phyloP scores from a whole-genome alignment of 2,113 vertebrate genomes.

The Neomonachus schauinslandi region DNA sequence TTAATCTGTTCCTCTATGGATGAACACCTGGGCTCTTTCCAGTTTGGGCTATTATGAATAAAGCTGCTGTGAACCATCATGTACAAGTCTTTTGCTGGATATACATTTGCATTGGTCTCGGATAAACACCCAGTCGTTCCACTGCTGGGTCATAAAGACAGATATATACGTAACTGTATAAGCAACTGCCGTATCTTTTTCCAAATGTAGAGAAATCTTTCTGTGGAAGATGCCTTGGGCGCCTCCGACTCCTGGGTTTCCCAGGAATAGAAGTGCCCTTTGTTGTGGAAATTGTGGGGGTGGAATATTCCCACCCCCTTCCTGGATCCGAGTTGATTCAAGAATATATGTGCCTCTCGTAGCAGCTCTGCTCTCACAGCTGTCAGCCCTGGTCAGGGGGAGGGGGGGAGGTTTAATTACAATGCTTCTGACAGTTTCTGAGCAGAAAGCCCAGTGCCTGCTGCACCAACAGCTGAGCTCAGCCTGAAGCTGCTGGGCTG shows the following conservation, averaged over 20 bases:
- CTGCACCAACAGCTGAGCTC: conserved; percentile 83
- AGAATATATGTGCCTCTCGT: conserved; percentile 42
- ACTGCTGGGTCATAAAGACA: neutral
- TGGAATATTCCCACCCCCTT: conserved; percentile 62
- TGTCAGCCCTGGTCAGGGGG: conserved; percentile 76
- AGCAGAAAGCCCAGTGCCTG: conserved; percentile 73
- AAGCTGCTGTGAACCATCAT: neutral
- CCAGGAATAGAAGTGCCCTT: conserved; percentile 63
- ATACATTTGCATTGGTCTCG: conserved; percentile 6
- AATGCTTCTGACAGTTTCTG: conserved; percentile 78
- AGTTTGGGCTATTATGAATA: neutral
- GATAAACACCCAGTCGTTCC: neutral
- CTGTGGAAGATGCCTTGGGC: conserved; percentile 34
- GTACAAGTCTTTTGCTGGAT: neutral
- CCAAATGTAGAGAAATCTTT: conserved; percentile 25
- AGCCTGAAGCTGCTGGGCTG: conserved; percentile 70
- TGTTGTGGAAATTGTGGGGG: conserved; percentile 67
- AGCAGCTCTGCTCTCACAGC: conserved; percentile 73
- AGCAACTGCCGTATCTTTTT: conserved; percentile 28
- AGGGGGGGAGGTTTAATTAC: conserved; percentile 80
- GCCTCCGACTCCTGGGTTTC: conserved; percentile 50
- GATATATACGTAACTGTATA: neutral
- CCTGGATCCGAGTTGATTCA: conserved; percentile 58
- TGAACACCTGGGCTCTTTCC: neutral
- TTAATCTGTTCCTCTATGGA: neutral